Conservation (phyloP, 1,140 invertebrate genomes). For the Diprion similis region DNA sequence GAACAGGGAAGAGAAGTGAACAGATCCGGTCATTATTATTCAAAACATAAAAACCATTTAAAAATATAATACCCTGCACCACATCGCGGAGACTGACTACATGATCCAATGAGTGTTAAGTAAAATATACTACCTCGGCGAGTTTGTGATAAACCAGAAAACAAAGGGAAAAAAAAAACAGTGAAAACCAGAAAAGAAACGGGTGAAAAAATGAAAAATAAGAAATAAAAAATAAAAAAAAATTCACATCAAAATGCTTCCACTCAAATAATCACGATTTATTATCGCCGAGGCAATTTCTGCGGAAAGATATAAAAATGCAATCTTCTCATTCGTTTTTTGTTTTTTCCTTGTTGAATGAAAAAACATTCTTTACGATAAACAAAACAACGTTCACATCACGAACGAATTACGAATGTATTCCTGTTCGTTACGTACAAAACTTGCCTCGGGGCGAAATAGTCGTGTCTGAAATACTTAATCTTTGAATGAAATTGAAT, state of each 20-base stretch:
- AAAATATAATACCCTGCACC: slow-evolving; percentile 58
- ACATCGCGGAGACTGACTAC: neutral
- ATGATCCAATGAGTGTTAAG: slow-evolving; percentile 38
- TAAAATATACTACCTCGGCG: slow-evolving; percentile 58
- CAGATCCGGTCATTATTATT: slow-evolving; percentile 52
- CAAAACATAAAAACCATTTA: slow-evolving; percentile 63
- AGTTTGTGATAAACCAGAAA: slow-evolving; percentile 7
- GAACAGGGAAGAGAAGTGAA: neutral
- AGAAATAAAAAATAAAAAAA: too few species aligned
- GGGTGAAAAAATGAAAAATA: neutral
- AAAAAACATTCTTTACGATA: too few species aligned
- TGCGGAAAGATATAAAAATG: slow-evolving; percentile 25
- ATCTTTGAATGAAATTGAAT: too few species aligned
- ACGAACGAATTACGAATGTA: too few species aligned
- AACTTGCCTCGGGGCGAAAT: too few species aligned
- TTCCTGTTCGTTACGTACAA: too few species aligned
- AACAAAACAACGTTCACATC: too few species aligned
- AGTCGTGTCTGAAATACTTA: too few species aligned
- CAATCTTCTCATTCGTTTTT: too few species aligned
- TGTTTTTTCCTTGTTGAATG: too few species aligned
- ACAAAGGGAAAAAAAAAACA: slow-evolving; percentile 15
- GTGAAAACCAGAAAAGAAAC: neutral
- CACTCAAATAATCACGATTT: slow-evolving; percentile 64
- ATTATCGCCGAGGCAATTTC: slow-evolving; percentile 57
- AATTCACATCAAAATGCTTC: slow-evolving; percentile 42